Evolutionary conservation across 1,140 invertebrate genomes (phyloP), one percentile per base, ranked within the genome.

Genomic region (Neelides sp.): DNA sequence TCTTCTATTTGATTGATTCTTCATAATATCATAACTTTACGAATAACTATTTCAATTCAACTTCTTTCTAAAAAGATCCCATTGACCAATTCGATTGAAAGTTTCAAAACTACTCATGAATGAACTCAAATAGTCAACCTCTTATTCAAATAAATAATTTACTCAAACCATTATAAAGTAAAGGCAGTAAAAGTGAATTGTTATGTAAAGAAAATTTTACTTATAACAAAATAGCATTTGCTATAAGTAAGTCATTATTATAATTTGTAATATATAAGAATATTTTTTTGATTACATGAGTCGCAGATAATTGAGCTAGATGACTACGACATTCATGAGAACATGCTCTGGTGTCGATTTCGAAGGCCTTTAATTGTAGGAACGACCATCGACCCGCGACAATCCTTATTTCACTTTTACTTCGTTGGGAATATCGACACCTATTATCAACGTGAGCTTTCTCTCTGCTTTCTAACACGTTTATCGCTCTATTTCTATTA

Each of bases 271-370:
- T 42, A 42, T 7, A 19, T 32, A 5, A 13, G 26, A 42, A 46
- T 30, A 28, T 30, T 46, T 15, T 5, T 46, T 30, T 45, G 4
- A 27, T 8, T 28, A 36, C 8, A 24, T 27, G 8, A 27, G 27
- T 17, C n/a, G 42, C 36, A 59, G 47, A 15, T 23, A 3, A 44
- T 59, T 13, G 51, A 54, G 13, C 27, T 60, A 13, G 54, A 56
- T 13, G 58, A 60, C 39, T 60, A 28, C 22, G 58, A 60, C 23
- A 26, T 51, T 19, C 49, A 56, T 32, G 58, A 49, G 32, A 45
- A 55, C 22, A 57, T 44, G 44, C 40, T 60, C n/a, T 60, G 58
- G 58, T 60, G 58, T 36, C 51, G 52, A 4, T 60, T 49, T 35
- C 44, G 44, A 12, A 35, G 58, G 4, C 20, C 42, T 1, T 40